Evolutionary conservation across 2,888 invertebrate genomes (phyloP).

Genomic region (Mythimna pallens): DNA sequence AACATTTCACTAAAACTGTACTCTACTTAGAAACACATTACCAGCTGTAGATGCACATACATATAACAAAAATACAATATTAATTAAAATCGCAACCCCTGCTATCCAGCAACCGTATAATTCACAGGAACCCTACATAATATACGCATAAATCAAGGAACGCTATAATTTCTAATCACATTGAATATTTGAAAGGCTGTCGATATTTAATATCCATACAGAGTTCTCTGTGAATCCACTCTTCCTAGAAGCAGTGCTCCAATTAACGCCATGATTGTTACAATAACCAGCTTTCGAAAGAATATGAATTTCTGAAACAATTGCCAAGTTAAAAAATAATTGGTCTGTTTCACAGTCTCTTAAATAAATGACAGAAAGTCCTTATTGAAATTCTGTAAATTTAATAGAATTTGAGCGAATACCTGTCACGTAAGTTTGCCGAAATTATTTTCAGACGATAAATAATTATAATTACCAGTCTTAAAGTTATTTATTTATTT

Average conservation of each 20-base stretch:
- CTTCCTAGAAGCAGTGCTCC: neutral
- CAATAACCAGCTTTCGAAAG: conserved; percentile 30
- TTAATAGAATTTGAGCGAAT: too few species aligned
- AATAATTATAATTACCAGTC: neutral
- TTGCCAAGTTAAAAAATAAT: neutral
- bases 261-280: conserved; percentile 12
- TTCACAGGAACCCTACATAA: neutral
- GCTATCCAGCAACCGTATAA: neutral
- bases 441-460: neutral
- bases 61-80: neutral
- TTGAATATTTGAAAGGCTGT: conserved; percentile 21
- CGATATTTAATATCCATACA: conserved; percentile 9
- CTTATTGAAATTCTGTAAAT: too few species aligned
- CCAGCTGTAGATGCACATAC: neutral
- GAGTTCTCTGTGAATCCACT: conserved; percentile 1
- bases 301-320: neutral
- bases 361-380: neutral
- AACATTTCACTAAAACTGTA: too few species aligned
- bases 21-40: neutral
- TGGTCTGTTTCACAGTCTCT: neutral
- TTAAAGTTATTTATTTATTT: too few species aligned
- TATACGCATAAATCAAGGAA: conserved; percentile 8
- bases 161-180: conserved; percentile 15
- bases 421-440: neutral
- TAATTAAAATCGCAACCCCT: conserved; percentile 14